These are phyloP conservation scores for Egretta garzetta DNA, from an alignment of 2,113 vertebrate genomes.

Conservation along the genomic window DNA sequence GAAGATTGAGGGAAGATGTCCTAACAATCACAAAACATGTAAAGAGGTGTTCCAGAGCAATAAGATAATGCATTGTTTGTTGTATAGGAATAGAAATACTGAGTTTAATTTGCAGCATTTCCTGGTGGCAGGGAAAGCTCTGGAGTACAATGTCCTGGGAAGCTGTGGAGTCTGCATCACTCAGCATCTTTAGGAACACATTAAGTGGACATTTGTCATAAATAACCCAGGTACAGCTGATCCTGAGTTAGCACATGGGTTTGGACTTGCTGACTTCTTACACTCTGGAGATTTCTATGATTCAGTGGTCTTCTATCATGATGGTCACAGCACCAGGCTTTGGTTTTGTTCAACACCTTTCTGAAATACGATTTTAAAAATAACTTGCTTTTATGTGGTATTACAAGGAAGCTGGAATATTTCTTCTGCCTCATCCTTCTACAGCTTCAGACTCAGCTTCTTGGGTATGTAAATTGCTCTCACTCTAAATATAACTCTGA, in stretches of 20 bases:
- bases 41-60: neutral
- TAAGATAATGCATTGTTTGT: neutral
- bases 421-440: neutral
- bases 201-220: neutral
- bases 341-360: neutral
- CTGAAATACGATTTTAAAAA: neutral
- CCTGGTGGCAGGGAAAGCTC: neutral
- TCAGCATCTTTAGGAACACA: accelerated
- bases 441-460: neutral
- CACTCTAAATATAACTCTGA: neutral
- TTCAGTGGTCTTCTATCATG: neutral
- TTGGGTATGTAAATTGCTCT: neutral
- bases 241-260: neutral
- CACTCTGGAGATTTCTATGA: neutral
- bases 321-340: neutral
- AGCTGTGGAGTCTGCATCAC: neutral
- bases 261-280: neutral
- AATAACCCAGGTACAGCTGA: neutral
- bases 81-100: neutral
- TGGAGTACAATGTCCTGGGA: neutral
- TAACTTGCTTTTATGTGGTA: neutral
- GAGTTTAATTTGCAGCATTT: neutral
- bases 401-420: neutral
- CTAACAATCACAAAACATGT: neutral
- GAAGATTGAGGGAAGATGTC: neutral